Conservation (phyloP, 2,797 vertebrate genomes). For the Myotis daubentonii region DNA sequence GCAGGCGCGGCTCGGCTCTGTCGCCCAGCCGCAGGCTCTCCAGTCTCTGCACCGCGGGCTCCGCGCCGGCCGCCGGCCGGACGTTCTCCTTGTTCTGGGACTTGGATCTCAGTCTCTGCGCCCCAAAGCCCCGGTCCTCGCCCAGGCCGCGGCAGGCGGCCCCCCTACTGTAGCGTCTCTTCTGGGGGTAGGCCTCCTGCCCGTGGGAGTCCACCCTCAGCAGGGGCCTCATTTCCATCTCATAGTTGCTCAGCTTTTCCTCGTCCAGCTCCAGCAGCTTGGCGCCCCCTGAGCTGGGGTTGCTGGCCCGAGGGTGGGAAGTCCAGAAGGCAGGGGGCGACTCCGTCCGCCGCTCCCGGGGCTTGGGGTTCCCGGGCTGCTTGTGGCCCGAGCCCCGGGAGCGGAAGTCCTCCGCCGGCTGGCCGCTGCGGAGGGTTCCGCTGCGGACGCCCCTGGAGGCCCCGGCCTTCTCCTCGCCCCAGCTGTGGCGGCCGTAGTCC, state of each 20-base stretch:
- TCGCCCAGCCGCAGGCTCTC: conserved; percentile 93
- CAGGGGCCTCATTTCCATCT: conserved; percentile 99
- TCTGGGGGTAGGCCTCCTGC: conserved; percentile 89
- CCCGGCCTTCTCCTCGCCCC: conserved; percentile 90
- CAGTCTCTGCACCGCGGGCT: conserved; percentile 92
- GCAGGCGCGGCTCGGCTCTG: conserved; percentile 92
- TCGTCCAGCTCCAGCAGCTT: conserved; percentile 94
- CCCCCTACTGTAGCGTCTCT: conserved; percentile 89
- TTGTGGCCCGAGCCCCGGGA: conserved; percentile 90
- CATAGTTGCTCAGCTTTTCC: conserved; percentile 97
- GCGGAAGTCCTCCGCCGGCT: conserved; percentile 91
- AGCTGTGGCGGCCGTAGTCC: conserved; percentile 91
- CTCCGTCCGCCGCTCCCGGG: conserved; percentile 93
- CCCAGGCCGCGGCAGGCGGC: conserved; percentile 83
- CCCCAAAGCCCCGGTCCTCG: conserved; percentile 89
- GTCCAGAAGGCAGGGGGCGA: conserved; percentile 93
- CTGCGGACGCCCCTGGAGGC: conserved; percentile 83
- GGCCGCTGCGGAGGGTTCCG: conserved; percentile 86
- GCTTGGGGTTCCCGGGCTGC: conserved; percentile 93
- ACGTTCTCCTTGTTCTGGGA: conserved; percentile 90
- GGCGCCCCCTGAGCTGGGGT: conserved; percentile 90
- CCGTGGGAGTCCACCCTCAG: conserved; percentile 93
- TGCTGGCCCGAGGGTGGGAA: conserved; percentile 90
- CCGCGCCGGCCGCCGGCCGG: conserved; percentile 86
- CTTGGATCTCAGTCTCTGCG: conserved; percentile 92